Base-by-base conservation (phyloP, 2,797 vertebrate species). In the Chelmon rostratus region DNA sequence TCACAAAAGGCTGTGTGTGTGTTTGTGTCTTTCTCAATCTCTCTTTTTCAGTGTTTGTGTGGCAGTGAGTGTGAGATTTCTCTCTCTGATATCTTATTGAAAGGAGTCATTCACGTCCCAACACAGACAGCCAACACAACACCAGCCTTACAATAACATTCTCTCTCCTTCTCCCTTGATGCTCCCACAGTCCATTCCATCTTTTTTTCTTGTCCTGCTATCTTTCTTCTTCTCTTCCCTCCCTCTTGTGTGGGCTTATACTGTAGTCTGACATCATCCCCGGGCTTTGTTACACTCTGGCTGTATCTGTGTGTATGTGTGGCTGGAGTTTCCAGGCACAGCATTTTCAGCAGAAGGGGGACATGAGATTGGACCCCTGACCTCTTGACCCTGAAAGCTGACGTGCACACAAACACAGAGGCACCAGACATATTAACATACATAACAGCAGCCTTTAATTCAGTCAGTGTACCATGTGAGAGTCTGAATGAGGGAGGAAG, bases 81-180 rank as follows among this genome's bases (percentile, higher is more conserved):
- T 73, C 53, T 33, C 63, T 81, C 33, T 86, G 82, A 77, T 88
- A 66, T 77, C 42, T 49, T 75, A 64, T 88, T 91, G 78, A 92
- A 92, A 87, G 70, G 81, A 62, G 40, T 79, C 80, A 81, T 93
- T 93, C 78, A 90, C 44, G 37, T 50, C 54, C 66, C 13, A n/a
- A 47, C 68, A 86, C 85, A 88, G 87, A 59, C 73, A 52, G 53
- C 49, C 54, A 31, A 68, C 61, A 72, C 68, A 76, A 19, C 76
- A 40, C 37, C 28, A 1, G 50, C 59, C 44, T 44, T 62, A 73
- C 77, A 81, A 76, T 19, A 76, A 82, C 71, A 42, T 73, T 47
- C 46, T 65, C 53, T 75, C 42, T 59, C 13, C 1, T 0, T 38
- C 63, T 16, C 42, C 44, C 65, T 59, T 3, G 8, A 19, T n/a